Base-by-base conservation (phyloP, 2,113 vertebrate genomes). In the Prietella phreatophila region DNA sequence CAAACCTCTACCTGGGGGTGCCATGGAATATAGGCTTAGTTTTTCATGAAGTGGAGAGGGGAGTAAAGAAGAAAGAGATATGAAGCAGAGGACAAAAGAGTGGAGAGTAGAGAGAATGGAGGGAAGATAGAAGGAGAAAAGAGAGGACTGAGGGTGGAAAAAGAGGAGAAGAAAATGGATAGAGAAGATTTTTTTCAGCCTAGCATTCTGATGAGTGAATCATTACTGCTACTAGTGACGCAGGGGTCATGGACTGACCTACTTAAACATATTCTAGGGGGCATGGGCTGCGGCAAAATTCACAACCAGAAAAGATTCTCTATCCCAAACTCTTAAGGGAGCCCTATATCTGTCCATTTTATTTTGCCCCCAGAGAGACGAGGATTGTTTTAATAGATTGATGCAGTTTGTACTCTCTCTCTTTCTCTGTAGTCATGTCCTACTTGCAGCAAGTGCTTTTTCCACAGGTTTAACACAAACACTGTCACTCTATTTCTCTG, bases 181-280 rank as follows among this genome's bases (percentile, higher is more conserved):
- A 79, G 27, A 79, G 47, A 79, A 79, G 47, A 92, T 14, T 92
- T 89, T 93, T 90, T 84, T 84, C 80, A 86, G 61, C 81, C 20
- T 83, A 15, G 82, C 88, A 78, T 89, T 71, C 79, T 87, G 84
- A 89, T 85, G 86, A 86, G 80, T 92, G 94, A 95, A 90, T 93
- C 93, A 93, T 89, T 47, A 63, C 90, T 56, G 78, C 90, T 89
- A 84, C 91, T n/a, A 80, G 90, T 93, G 91, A 93, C 93, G 90
- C 91, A 83, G 90, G 91, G 93, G 93, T 93, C 92, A 91, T 90
- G n/a, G 78, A 92, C 92, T 94, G 94, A 94, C 95, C 94, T 93
- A 94, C 91, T 93, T 94, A 92, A 91, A 91, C 89, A 88, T 87
- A 14, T 20, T 61, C 11, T 19, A 53, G 36, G 80, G 9, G 58